phyloP scores from a whole-genome alignment of 2,797 vertebrate genomes.

The Etheostoma perlongum region DNA sequence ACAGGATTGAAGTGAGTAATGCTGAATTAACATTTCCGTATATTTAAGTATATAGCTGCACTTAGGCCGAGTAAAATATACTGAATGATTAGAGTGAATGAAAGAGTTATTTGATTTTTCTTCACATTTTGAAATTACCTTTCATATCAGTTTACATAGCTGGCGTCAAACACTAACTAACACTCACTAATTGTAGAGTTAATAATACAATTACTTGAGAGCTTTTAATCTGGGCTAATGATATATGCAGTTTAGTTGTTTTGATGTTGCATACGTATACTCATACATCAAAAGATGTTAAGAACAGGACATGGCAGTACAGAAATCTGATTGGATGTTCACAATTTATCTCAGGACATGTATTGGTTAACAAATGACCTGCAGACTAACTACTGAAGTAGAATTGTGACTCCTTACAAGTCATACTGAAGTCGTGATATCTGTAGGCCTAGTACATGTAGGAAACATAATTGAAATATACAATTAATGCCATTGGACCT shows the following conservation, averaged over 20 bases:
- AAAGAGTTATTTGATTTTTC: constrained; percentile 9
- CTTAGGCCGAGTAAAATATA: neutral
- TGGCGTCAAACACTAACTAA: neutral
- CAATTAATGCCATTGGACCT: too few species aligned
- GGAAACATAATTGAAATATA: neutral
- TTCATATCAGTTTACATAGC: neutral
- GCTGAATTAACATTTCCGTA: constrained; percentile 44
- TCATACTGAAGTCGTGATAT: neutral
- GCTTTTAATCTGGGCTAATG: neutral
- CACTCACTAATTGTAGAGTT: neutral
- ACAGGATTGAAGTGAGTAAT: constrained; percentile 26
- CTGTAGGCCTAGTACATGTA: neutral
- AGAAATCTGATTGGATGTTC: neutral
- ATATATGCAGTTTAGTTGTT: neutral
- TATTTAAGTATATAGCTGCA: constrained; percentile 26
- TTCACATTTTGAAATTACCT: neutral
- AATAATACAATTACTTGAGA: neutral
- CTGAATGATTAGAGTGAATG: neutral
- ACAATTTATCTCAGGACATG: neutral
- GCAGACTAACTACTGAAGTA: neutral
- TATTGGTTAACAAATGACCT: neutral
- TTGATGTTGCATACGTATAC: too few species aligned
- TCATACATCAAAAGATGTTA: neutral
- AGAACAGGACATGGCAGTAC: neutral
- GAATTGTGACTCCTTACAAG: neutral